Evolutionary conservation across 2,113 vertebrate species (phyloP).

Genomic region (Perca schrenkii): DNA sequence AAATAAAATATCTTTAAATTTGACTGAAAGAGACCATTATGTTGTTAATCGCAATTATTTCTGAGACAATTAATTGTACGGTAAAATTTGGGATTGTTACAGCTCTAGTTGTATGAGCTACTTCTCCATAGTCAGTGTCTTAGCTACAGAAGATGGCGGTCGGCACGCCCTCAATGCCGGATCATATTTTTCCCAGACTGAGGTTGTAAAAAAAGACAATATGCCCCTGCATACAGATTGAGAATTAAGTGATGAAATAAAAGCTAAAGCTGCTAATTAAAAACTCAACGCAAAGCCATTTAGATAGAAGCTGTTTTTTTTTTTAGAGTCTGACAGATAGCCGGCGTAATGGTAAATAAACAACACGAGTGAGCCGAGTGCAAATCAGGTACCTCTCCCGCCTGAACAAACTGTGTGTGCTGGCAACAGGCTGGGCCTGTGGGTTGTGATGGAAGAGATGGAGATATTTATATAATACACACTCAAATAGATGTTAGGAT

Average conservation of each 20-base stretch:
- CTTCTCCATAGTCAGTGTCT: no score
- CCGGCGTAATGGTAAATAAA: constrained; percentile 23
- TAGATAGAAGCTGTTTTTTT: constrained; percentile 1
- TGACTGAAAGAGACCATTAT: no score
- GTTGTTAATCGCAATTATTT: no score
- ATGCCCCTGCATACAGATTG: constrained; percentile 3
- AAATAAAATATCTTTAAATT: no score
- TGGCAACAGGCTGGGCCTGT: not conserved
- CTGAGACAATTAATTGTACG: no score
- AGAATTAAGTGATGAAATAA: constrained; percentile 37
- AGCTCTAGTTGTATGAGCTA: no score
- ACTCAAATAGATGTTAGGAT: not conserved
- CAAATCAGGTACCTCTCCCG: not conserved
- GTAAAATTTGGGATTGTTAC: no score
- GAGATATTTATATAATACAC: not conserved
- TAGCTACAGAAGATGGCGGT: no score
- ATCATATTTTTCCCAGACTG: no score
- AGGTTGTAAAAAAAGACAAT: not conserved
- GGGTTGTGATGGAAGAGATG: not conserved
- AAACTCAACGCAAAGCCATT: constrained; percentile 1
- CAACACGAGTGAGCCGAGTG: constrained; percentile 28
- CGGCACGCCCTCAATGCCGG: no score
- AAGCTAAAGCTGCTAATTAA: constrained; percentile 37
- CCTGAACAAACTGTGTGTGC: not conserved
- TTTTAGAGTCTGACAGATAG: not conserved